Base-by-base conservation (phyloP, 1,140 invertebrate genomes). In the Neelides sp. region DNA sequence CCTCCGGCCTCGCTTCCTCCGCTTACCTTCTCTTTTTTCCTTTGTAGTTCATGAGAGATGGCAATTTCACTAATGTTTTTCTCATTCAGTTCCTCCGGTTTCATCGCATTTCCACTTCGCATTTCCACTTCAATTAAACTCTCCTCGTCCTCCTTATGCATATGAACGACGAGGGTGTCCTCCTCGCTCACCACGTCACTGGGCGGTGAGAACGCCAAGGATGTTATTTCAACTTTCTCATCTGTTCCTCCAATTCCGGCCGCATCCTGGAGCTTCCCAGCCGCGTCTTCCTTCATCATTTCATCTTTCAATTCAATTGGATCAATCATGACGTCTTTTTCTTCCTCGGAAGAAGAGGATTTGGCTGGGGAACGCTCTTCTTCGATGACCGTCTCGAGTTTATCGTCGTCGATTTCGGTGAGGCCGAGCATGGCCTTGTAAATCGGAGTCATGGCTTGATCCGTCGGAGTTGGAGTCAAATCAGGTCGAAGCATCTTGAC, bases 401-500 rank as follows among this genome's bases (percentile, higher is more conserved):
- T 58, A 5, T 48, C 47, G 22, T 58, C 56, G 42, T 41, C 48
- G 10, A 49, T 20, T n/a, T 52, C 51, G 8, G 36, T 30, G n/a
- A 51, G 41, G 17, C 56, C 56, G 8, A 58, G 23, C 56, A 58
- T 58, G 13, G 56, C 56, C 40, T 54, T 58, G 8, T 54, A 22
- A 20, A 58, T 41, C 1, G 56, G 56, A 0, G 56, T 58, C 56
- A 54, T 54, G 19, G 52, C 56, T 28, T 58, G 56, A 49, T 58
- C 56, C 17, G 56, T 58, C 7, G 71, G 71, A 1, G 71, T 73
- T 20, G 70, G 70, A 4, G 70, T 73, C 46, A 73, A 61, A 58
- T 73, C 71, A 26, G 71, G 71, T 63, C 71, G 69, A 12, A 74
- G 53, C 61, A 73, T 66, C 59, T 69, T 71, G 0, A 75, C 70